Percentiles rank a stretch among this genome's conserved stretches.
These are phyloP conservation scores for Apamea crenata DNA, from an alignment of 2,888 invertebrate species.

Conservation along the genomic window DNA sequence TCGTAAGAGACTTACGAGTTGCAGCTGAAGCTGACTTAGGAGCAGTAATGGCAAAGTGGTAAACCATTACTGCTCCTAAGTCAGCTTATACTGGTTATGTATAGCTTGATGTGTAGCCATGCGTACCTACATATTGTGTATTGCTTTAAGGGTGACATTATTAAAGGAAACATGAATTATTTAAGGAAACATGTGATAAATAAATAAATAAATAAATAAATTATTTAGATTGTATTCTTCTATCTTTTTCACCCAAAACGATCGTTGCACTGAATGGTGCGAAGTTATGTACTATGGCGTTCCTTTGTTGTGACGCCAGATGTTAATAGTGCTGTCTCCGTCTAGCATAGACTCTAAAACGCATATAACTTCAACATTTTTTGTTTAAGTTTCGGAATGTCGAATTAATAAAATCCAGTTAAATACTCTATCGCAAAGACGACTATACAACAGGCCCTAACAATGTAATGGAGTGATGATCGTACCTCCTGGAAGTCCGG, in stretches of 20 bases:
- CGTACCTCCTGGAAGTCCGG: conserved; percentile 88
- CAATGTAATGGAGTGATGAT: conserved; percentile 12
- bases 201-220: too few relatives aligned
- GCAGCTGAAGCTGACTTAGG: too few relatives aligned
- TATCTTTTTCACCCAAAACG: neutral
- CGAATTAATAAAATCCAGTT: neutral
- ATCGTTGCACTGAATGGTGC: neutral
- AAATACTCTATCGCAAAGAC: neutral
- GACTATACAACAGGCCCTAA: neutral
- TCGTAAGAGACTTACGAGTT: too few relatives aligned
- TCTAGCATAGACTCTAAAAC: neutral
- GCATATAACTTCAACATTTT: neutral
- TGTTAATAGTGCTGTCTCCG: neutral
- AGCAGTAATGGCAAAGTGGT: too few relatives aligned
- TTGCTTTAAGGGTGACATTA: neutral
- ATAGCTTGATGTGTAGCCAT: neutral
- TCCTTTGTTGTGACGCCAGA: neutral
- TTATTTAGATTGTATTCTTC: neutral
- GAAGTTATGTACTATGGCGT: neutral
- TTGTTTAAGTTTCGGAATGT: neutral
- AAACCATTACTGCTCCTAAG: neutral
- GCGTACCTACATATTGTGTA: neutral
- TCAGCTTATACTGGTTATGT: neutral
- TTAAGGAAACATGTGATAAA: too few relatives aligned
- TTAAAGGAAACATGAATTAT: too few relatives aligned